Base-by-base conservation (phyloP, 1,140 invertebrate genomes). In the Pogonomyrmex californicus region DNA sequence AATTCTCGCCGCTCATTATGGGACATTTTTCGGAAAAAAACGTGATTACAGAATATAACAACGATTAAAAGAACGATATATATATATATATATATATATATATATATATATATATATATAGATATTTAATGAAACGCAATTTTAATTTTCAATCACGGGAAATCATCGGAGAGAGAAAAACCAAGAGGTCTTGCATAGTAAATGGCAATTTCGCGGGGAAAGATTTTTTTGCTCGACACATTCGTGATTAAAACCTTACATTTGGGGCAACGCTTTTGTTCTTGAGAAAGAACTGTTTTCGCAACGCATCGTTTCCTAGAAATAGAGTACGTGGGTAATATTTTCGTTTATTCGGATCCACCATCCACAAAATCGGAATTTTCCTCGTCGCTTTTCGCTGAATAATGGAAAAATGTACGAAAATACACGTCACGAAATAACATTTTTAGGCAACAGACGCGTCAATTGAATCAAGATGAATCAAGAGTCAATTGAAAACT, bases 201-300 rank as follows among this genome's bases (percentile, higher is more conserved):
- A 60, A 47, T 44, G 38, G 23, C 1, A 23, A 68, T 58, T 70
- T 81, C 65, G 30, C 4, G 7, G 30, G 14, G 10, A 44, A 17
- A n/a, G 7, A 68, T 70, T 33, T 56, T 44, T 81, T 66, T 70
- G 23, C 23, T 54, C 38, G 73, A 44, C n/a, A 49, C 54, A 33
- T 12, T 44, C 54, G 33, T 76, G 82, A 89, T 86, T 88, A 51
- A 75, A 62, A 38, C 54, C 82, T 88, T 86, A 86, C 33, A 63
- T 62, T 33, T n/a, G 23, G 36, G 47, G 41, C 56, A 65, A n/a
- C 30, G 14, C 62, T 65, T 89, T 89, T 88, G 87, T 89, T 88
- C 49, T 56, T 38, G 75, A 63, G 68, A 87, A 79, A 81, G 75
- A 75, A 49, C 14, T 70, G 58, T 68, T 49, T 33, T 83, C 44